Evolutionary conservation across 2,113 vertebrate species (phyloP).

Genomic region (Dascyllus trimaculatus): DNA sequence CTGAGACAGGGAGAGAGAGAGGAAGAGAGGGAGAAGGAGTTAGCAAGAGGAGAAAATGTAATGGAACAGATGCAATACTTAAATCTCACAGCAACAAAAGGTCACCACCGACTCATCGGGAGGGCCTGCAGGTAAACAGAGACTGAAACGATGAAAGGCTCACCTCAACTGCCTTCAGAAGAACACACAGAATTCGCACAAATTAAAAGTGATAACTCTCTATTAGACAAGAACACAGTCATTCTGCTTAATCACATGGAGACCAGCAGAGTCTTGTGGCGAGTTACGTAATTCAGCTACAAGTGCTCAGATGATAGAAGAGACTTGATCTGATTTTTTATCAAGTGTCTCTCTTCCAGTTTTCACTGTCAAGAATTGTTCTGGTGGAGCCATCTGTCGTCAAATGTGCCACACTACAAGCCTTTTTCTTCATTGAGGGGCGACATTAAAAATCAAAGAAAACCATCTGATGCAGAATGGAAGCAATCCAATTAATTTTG

Average conservation of each 20-base stretch:
- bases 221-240: neutral
- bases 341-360: neutral
- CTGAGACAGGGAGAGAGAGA: conserved; percentile 17
- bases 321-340: neutral
- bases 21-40: neutral
- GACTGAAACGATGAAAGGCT: neutral
- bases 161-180: neutral
- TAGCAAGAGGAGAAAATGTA: conserved; percentile 13
- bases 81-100: conserved; percentile 16
- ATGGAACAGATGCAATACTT: neutral
- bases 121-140: conserved; percentile 9
- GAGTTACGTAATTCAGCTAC: conserved; percentile 10
- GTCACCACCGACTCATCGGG: neutral
- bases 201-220: neutral
- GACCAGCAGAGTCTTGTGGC: neutral
- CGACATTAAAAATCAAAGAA: neutral
- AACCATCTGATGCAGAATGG: neutral
- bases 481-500: neutral
- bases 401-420: conserved; percentile 34
- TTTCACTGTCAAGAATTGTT: conserved; percentile 19
- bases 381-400: conserved; percentile 65
- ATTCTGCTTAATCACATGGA: conserved; percentile 1
- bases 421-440: neutral
- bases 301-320: conserved; percentile 1
- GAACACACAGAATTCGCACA: neutral